These are phyloP conservation scores for Lithobates sylvaticus DNA, from an alignment of 2,797 vertebrate genomes.

Conservation along the genomic window DNA sequence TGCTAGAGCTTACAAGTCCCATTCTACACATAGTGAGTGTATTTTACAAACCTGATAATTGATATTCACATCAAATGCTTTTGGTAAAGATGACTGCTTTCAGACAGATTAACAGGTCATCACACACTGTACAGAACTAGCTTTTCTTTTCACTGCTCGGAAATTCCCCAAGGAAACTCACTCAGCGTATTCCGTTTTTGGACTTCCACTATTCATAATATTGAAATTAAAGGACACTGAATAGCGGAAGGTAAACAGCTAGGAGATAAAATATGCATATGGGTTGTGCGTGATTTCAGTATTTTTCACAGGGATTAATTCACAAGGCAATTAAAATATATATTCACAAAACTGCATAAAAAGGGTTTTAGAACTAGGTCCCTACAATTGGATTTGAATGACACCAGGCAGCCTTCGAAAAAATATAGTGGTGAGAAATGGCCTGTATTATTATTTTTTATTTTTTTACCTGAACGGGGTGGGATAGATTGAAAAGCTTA, in stretches of 20 bases:
- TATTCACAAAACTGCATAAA: background rate
- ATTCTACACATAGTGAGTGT: conserved; percentile 34
- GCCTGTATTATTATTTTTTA: background rate
- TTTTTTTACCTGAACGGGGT: background rate
- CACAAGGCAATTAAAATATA: conserved; percentile 8
- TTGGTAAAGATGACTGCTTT: conserved; percentile 64
- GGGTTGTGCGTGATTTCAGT: background rate
- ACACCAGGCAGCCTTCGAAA: conserved; percentile 3
- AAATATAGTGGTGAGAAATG: background rate
- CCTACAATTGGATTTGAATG: conserved; percentile 27
- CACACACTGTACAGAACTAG: conserved; percentile 62
- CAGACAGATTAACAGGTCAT: conserved; percentile 64
- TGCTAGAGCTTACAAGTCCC: conserved; percentile 62
- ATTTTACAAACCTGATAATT: conserved; percentile 62
- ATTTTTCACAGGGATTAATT: background rate
- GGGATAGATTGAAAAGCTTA: background rate
- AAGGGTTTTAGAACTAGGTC: background rate
- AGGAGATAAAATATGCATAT: conserved; percentile 14
- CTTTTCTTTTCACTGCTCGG: conserved; percentile 59
- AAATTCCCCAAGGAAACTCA: conserved; percentile 60
- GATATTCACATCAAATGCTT: conserved; percentile 64
- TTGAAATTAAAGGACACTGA: conserved; percentile 58
- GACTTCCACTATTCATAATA: conserved; percentile 63
- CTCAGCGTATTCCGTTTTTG: conserved; percentile 57
- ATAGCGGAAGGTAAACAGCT: conserved; percentile 20